phyloP scores from a whole-genome alignment of 2,113 vertebrate genomes.

The Aix galericulata region DNA sequence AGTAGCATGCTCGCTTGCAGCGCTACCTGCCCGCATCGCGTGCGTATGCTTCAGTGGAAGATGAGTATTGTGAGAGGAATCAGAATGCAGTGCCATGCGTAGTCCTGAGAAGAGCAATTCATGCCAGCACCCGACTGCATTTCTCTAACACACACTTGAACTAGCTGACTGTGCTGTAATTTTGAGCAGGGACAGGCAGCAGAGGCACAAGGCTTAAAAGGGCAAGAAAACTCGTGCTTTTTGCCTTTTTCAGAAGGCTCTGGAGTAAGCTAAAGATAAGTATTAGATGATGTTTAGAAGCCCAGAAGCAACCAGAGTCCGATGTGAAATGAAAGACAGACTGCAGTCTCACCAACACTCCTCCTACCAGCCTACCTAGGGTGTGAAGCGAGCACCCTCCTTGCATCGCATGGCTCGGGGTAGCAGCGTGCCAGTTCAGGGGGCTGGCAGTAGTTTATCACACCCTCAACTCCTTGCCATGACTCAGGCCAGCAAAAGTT shows the following conservation, averaged over 20 bases:
- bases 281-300: neutral
- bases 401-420: neutral
- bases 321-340: neutral
- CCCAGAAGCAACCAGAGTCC: neutral
- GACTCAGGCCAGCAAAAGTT: neutral
- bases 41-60: neutral
- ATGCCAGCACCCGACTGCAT: neutral
- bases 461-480: neutral
- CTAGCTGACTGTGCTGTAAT: neutral
- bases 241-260: neutral
- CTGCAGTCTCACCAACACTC: neutral
- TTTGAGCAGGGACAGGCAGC: neutral
- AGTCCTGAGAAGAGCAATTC: constrained; percentile 10
- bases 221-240: neutral
- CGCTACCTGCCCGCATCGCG: neutral
- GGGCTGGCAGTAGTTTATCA: neutral
- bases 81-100: neutral
- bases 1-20: neutral
- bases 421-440: neutral
- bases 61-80: neutral
- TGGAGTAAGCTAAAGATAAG: neutral
- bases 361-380: neutral
- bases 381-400: neutral
- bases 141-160: neutral
- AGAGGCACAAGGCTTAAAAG: neutral